phyloP scores from a whole-genome alignment of 2,113 vertebrate species.

The mouse (Mus musculus) region DNA sequence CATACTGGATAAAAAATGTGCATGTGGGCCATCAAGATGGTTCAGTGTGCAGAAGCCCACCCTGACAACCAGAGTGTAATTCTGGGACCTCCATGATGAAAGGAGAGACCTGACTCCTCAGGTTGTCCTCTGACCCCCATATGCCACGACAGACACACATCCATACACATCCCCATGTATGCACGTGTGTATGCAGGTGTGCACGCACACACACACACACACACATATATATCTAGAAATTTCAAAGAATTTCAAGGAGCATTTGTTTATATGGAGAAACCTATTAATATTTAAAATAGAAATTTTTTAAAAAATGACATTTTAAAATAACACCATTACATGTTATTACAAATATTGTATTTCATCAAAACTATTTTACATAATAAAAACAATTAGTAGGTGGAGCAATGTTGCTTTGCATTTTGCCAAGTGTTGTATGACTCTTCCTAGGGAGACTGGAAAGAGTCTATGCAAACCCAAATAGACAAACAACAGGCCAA shows the following conservation, averaged over 20 bases:
- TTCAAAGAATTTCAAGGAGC: not conserved
- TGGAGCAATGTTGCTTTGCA: not conserved
- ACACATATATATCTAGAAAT: not conserved
- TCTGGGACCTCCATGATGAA: not conserved
- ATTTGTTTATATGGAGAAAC: not conserved
- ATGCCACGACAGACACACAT: not conserved
- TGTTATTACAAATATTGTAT: not conserved
- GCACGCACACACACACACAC: not conserved
- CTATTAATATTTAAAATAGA: not conserved
- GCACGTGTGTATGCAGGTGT: too few relatives aligned
- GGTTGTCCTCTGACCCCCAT: not conserved
- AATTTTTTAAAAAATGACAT: not conserved
- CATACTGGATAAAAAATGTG: not conserved
- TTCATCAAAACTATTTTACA: conserved; percentile 8
- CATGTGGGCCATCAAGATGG: not conserved
- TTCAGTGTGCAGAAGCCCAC: not conserved
- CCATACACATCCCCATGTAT: not conserved
- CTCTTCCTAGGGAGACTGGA: not conserved
- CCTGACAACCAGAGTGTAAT: not conserved
- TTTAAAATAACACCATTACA: not conserved
- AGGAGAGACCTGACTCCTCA: not conserved
- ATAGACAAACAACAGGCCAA: not conserved
- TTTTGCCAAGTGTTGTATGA: not conserved
- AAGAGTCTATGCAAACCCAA: not conserved
- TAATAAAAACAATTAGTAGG: not conserved